phyloP scores from a whole-genome alignment of 1,140 invertebrate species.

The Agrilus planipennis region DNA sequence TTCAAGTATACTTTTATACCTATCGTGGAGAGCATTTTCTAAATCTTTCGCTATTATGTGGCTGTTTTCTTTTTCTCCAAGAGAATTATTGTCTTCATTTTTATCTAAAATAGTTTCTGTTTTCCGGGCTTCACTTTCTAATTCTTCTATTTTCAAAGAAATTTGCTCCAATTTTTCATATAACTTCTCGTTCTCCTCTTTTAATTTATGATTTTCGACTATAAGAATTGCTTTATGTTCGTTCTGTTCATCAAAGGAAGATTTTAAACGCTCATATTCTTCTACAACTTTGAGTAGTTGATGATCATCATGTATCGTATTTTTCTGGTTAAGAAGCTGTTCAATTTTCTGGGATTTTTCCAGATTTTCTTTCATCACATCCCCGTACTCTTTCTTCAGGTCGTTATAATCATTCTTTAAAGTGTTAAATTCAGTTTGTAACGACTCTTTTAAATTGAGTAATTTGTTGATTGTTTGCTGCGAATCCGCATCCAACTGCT shows the following conservation, averaged over 20 bases:
- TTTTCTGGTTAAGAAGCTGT: no score
- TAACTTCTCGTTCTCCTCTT: slow-evolving; percentile 2
- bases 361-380: slow-evolving; percentile 10
- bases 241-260: no score
- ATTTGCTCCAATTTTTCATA: neutral
- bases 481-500: slow-evolving; percentile 28
- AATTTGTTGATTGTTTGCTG: slow-evolving; percentile 27
- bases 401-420: slow-evolving; percentile 32
- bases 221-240: no score
- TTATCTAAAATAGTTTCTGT: no score
- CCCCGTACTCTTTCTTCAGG: slow-evolving; percentile 13
- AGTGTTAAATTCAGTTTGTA: slow-evolving; percentile 44
- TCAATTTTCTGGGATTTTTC: slow-evolving; percentile 4
- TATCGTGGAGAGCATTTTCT: no score
- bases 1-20: no score
- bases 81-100: no score
- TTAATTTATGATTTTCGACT: neutral
- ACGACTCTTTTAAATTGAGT: slow-evolving; percentile 31
- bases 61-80: slow-evolving; percentile 1
- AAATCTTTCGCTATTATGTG: slow-evolving; percentile 10
- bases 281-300: no score
- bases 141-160: slow-evolving; percentile 1
- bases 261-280: no score
- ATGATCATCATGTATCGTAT: no score
- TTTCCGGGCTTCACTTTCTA: slow-evolving; percentile 3